Evolutionary conservation across 2,113 vertebrate genomes (phyloP).

Genomic region (Riparia riparia): DNA sequence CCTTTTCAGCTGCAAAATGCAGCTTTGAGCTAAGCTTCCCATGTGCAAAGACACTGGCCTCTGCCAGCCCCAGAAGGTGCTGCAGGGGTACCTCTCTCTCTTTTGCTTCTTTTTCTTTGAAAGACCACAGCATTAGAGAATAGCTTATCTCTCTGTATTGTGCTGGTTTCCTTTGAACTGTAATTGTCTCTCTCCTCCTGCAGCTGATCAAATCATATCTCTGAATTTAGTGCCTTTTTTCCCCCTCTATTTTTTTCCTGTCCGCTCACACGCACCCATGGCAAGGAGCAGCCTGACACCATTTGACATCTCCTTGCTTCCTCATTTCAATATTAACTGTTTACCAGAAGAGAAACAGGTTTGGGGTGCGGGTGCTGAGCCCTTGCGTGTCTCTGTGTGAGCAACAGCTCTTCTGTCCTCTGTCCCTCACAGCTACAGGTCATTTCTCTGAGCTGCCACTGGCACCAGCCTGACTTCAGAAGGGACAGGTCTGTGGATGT

Average conservation of each 20-base stretch:
- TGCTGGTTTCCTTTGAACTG: neutral
- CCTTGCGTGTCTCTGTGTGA: neutral
- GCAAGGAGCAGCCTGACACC: constrained; percentile 13
- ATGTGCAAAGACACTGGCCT: neutral
- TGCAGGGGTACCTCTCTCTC: neutral
- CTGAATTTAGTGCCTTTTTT: neutral
- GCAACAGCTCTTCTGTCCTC: neutral
- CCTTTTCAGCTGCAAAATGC: neutral
- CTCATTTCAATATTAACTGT: constrained; percentile 61
- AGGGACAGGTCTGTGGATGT: neutral
- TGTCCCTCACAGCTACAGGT: neutral
- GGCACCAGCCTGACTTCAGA: neutral
- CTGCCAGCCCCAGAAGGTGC: neutral
- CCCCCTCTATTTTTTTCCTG: neutral
- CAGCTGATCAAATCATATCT: neutral
- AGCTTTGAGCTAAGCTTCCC: neutral
- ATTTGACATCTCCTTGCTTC: constrained; percentile 49
- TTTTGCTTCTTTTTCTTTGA: neutral
- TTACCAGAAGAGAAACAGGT: constrained; percentile 53
- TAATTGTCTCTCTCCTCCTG: neutral
- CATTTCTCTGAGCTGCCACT: neutral
- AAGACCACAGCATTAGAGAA: neutral
- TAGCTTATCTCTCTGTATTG: neutral
- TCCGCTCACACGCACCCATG: neutral
- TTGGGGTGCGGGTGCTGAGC: constrained; percentile 22